Base-by-base conservation (phyloP, 1,140 invertebrate genomes). In the Thaumetopoea pityocampa region DNA sequence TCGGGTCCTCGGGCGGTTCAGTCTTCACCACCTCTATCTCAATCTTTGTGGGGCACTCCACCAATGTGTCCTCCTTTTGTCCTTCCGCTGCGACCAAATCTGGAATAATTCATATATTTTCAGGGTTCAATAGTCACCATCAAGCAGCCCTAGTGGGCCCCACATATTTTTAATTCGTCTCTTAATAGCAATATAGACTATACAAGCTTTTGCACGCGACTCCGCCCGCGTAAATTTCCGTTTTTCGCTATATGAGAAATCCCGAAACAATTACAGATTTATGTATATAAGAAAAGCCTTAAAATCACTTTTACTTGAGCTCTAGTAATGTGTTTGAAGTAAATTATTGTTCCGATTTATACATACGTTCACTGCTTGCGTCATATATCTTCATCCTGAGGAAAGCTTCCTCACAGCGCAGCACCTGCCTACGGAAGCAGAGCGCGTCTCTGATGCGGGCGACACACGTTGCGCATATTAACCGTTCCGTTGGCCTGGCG, bases 391-490 rank as follows among this genome's bases (percentile, higher is more conserved):
- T 66, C 27, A 64, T 61, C 15, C 61, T 56, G 5, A 78, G 19
- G 14, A 79, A 68, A 3, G 57, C 51, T 15, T 70, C 69, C 20
- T 79, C 74, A 51, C 72, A 78, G 0, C 52, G 45, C 3, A 82
- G 41, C 1, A 80, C 73, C 29, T 82, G 78, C 7, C 59, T 51
- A 9, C 63, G 43, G 46, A 82, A 82, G 8, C 29, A 40, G 1
- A 51, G 33, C 0, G 78, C 70, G 1, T 82, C 78, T 3, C 78
- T 54, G 0, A 82, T 44, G 1, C 69, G 43, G 3, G 49, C 40
- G 0, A 82, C 78, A 30, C 78, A 82, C 0, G 59, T 66, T 0
- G 76, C 76, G 46, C 76, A 80, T 1, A 80, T 47, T 3, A 80
- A 37, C 1, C 71, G 46, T 14, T 78, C 73, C 0, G 54, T 44